Evolutionary conservation across 2,888 invertebrate genomes (phyloP).

Genomic region (Oscheius sp.): DNA sequence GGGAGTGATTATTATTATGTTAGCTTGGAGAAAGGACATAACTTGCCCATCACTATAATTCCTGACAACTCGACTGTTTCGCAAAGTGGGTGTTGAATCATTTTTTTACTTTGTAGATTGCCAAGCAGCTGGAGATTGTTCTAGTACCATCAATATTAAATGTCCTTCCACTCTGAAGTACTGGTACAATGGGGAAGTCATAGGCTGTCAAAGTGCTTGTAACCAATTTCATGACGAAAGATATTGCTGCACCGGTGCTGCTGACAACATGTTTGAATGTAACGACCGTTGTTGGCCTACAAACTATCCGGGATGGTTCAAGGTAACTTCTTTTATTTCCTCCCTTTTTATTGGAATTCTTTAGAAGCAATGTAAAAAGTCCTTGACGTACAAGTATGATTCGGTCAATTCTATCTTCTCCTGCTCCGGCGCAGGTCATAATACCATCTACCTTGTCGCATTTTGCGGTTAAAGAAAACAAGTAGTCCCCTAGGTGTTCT

Average conservation of each 20-base stretch:
- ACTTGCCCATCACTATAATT: not conserved
- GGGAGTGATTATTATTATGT: not conserved
- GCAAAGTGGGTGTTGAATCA: not conserved
- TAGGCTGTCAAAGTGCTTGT: not conserved
- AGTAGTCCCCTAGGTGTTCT: constrained; percentile 24
- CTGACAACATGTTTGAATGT: constrained; percentile 1
- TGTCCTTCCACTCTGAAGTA: not conserved
- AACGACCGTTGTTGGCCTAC: not conserved
- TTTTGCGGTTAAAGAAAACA: not conserved
- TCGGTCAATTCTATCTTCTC: not conserved
- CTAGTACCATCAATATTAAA: not conserved
- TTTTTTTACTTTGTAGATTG: not conserved
- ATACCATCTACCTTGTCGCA: not conserved
- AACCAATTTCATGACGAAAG: not conserved
- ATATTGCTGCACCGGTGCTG: not conserved
- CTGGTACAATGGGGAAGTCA: not conserved
- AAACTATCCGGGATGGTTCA: not conserved
- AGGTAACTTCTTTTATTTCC: not conserved
- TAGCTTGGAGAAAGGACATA: not conserved
- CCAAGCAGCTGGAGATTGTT: not conserved
- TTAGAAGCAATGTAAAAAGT: not conserved
- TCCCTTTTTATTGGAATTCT: not conserved
- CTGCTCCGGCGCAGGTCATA: not conserved
- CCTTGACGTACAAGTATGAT: constrained; percentile 6
- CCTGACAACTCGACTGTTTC: not conserved